These are phyloP conservation scores for Pollicipes pollicipes DNA, from an alignment of 1,140 invertebrate genomes.

Conservation along the genomic window DNA sequence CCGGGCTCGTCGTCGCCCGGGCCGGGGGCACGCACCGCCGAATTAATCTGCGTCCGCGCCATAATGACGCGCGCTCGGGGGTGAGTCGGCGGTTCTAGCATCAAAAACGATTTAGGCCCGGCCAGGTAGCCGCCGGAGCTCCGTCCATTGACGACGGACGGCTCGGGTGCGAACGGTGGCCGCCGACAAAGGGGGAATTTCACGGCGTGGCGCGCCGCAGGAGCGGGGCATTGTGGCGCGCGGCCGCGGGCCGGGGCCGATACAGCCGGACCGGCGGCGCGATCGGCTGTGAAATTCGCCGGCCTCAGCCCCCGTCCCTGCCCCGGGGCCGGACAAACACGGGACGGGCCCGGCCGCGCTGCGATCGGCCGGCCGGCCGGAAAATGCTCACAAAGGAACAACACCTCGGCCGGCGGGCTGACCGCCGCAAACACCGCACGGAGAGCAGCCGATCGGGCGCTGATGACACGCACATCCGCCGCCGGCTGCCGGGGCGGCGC, in stretches of 20 bases:
- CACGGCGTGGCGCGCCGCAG: not conserved
- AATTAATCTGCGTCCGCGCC: not conserved
- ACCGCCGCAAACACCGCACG: not conserved
- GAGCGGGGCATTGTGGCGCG: not conserved
- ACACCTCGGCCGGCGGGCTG: too few relatives aligned
- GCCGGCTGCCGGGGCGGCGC: too few relatives aligned
- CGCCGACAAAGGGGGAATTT: not conserved
- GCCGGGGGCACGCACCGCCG: not conserved
- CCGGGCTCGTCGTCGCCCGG: too few relatives aligned
- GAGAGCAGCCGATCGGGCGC: not conserved
- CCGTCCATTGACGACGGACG: not conserved
- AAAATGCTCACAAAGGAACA: not conserved
- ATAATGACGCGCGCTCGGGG: not conserved
- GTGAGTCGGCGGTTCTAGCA: not conserved
- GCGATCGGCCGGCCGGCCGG: not conserved
- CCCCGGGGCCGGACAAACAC: too few relatives aligned
- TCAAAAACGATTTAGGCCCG: not conserved
- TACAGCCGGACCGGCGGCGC: too few relatives aligned
- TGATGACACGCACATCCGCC: not conserved
- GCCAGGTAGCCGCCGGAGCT: not conserved
- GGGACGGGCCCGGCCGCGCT: too few relatives aligned
- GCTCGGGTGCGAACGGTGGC: not conserved
- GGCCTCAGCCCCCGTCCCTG: not conserved
- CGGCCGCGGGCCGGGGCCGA: too few relatives aligned
- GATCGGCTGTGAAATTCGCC: not conserved